These are phyloP conservation scores for Diarsia mendica DNA, from an alignment of 2,888 invertebrate genomes.

Conservation along the genomic window DNA sequence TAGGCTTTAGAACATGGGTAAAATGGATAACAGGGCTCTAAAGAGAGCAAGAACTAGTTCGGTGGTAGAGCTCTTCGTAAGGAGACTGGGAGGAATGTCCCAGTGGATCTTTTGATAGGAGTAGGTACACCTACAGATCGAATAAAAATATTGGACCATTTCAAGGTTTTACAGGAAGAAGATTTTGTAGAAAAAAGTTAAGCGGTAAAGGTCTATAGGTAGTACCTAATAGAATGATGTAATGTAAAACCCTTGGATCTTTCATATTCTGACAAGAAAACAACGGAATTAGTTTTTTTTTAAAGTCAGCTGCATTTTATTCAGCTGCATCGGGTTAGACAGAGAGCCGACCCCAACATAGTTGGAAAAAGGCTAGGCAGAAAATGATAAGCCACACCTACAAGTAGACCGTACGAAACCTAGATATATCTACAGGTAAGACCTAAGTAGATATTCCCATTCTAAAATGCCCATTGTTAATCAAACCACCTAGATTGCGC, in stretches of 20 bases:
- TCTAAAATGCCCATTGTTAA: slow-evolving; percentile 25
- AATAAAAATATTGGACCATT: no score
- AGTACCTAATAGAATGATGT: no score
- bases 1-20: neutral
- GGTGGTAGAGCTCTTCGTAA: neutral
- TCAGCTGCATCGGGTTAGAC: neutral
- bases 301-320: neutral
- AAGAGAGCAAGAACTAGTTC: neutral
- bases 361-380: neutral
- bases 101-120: neutral
- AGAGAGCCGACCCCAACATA: neutral
- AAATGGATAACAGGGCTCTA: neutral
- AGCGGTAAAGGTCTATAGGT: neutral
- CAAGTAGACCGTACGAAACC: no score
- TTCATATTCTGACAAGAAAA: no score
- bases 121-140: neutral
- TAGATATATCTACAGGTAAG: neutral
- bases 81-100: neutral
- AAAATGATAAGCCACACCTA: neutral
- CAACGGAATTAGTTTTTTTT: no score
- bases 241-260: no score
- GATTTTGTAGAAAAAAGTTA: no score
- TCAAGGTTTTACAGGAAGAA: neutral
- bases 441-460: neutral
- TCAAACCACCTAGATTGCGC: slow-evolving; percentile 11